These are phyloP conservation scores for Euclidia mi DNA, from an alignment of 2,888 invertebrate genomes.

Conservation along the genomic window DNA sequence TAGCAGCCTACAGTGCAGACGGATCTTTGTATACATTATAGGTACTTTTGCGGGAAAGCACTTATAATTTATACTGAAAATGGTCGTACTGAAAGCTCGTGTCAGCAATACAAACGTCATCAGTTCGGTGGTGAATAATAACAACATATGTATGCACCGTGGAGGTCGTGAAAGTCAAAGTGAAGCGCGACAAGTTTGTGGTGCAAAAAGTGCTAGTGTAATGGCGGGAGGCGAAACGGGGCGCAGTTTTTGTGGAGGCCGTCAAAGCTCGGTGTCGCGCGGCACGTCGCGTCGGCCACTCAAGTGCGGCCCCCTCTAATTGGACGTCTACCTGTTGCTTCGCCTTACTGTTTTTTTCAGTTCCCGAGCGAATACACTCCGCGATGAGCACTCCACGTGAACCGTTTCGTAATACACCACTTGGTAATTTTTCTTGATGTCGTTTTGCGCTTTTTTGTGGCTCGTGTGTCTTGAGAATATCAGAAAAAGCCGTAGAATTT, in stretches of 20 bases:
- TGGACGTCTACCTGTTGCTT: slow-evolving; percentile 89
- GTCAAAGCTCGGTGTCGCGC: slow-evolving; percentile 85
- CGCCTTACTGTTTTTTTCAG: slow-evolving; percentile 80
- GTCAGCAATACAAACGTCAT: background rate
- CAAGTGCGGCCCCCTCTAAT: slow-evolving; percentile 84
- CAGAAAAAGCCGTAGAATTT: slow-evolving; percentile 16
- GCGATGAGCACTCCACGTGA: slow-evolving; percentile 79
- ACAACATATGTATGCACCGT: slow-evolving; percentile 61
- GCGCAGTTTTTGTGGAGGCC: slow-evolving; percentile 81
- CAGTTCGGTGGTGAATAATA: slow-evolving; percentile 28
- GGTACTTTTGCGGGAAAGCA: no score
- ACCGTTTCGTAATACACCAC: slow-evolving; percentile 74
- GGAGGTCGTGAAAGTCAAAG: slow-evolving; percentile 80
- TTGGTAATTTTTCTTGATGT: slow-evolving; percentile 57
- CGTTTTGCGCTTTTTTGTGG: slow-evolving; percentile 27
- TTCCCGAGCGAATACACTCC: slow-evolving; percentile 70
- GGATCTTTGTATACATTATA: no score
- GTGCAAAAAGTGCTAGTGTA: slow-evolving; percentile 80
- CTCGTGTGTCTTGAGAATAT: slow-evolving; percentile 13
- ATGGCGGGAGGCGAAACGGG: slow-evolving; percentile 81
- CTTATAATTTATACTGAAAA: no score
- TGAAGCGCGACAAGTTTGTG: slow-evolving; percentile 78
- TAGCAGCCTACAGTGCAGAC: no score
- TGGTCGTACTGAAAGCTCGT: no score
- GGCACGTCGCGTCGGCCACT: slow-evolving; percentile 79